Base-by-base conservation (phyloP, 2,113 vertebrate species). In the Engraulis encrasicolus region DNA sequence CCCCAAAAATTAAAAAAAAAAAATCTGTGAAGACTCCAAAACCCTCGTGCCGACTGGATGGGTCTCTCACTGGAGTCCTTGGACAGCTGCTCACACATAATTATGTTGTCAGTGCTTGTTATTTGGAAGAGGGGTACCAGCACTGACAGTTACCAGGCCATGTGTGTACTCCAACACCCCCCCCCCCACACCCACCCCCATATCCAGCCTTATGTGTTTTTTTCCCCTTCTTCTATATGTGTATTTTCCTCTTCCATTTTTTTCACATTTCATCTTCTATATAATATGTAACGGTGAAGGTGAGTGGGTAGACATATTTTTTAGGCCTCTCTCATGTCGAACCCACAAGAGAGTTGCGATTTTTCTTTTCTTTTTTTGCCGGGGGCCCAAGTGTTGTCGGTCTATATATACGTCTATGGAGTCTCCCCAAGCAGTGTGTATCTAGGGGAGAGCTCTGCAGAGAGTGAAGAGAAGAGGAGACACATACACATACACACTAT, bases 61-160 rank as follows among this genome's bases (percentile, higher is more conserved):
- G 94, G 93, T 92, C 90, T 92, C 95, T 96, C 96, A 87, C 93
- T 88, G 95, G 95, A 95, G 95, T 95, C 94, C 93, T 94, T n/a
- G 96, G 97, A 97, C 98, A 99, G 97, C 97, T 98, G 98, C 97
- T 96, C 95, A 95, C 95, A 95, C 96, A 96, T 99, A 99, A 99
- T 99, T 98, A 99, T 97, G 95, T 96, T 99, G 98, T 99, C 98
- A 97, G 92, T 95, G 96, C 97, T 97, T 92, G 96, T 98, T 98
- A 98, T 95, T 96, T 96, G 93, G 94, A 93, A 93, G 93, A 94
- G 91, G 58, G 89, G 95, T 97, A 96, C 93, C 94, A 93, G 88
- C 87, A 88, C 82, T 97, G 97, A 98, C 97, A 96, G 97, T 97
- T 96, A 95, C 96, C 94, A 90, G 94, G 94, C 94, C 95, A 92